Conservation (phyloP, 1,140 invertebrate species). For the Palaemon carinicauda region DNA sequence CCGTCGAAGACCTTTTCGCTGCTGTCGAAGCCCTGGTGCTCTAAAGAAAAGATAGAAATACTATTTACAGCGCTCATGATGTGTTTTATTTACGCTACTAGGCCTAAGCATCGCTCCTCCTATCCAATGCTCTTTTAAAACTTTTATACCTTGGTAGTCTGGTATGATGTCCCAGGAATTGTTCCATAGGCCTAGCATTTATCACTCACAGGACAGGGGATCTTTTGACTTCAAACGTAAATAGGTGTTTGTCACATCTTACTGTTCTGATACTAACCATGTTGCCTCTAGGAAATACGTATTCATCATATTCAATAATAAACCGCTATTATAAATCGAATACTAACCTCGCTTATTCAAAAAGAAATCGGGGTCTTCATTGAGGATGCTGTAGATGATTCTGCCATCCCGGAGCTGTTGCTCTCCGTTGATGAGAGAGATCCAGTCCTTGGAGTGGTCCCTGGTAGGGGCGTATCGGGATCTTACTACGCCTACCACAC, state of each 20-base stretch:
- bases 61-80: too few relatives aligned
- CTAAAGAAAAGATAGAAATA: not conserved
- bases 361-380: slow-evolving; percentile 6
- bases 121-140: too few relatives aligned
- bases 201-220: too few relatives aligned
- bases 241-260: too few relatives aligned
- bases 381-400: slow-evolving; percentile 37
- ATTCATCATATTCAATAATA: not conserved
- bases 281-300: too few relatives aligned
- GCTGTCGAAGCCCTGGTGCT: slow-evolving; percentile 26
- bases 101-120: too few relatives aligned
- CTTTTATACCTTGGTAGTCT: too few relatives aligned
- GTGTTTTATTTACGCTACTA: too few relatives aligned
- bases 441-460: slow-evolving; percentile 36
- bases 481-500: not conserved
- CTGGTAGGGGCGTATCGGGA: slow-evolving; percentile 37
- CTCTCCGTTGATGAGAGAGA: slow-evolving; percentile 19
- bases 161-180: too few relatives aligned
- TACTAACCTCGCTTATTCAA: slow-evolving; percentile 20
- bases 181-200: too few relatives aligned
- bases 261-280: not conserved
- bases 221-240: too few relatives aligned
- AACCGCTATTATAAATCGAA: not conserved
- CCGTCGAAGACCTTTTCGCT: slow-evolving; percentile 30
- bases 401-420: slow-evolving; percentile 36